Percentiles rank a stretch among this genome's conserved stretches.
These are phyloP conservation scores for Eonycteris spelaea DNA, from an alignment of 2,113 vertebrate species.

Conservation along the genomic window DNA sequence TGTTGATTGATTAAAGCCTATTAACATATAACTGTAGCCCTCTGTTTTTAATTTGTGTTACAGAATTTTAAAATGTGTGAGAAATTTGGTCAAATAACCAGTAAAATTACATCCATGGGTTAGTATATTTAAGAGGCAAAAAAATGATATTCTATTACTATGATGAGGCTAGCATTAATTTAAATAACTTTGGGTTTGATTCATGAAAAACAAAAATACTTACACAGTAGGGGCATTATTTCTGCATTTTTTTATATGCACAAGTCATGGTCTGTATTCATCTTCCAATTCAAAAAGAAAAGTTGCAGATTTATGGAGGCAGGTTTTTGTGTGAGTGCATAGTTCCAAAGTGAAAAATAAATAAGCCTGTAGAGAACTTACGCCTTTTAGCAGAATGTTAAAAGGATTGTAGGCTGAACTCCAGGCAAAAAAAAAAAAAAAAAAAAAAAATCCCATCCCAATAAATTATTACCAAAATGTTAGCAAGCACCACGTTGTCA, in stretches of 20 bases:
- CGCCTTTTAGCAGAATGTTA: slow-evolving; percentile 61
- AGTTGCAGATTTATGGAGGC: slow-evolving; percentile 77
- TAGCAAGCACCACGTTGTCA: slow-evolving; percentile 40
- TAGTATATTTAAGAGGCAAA: slow-evolving; percentile 65
- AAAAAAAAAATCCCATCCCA: slow-evolving; percentile 47
- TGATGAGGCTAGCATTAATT: slow-evolving; percentile 80
- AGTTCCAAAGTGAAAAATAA: slow-evolving; percentile 69
- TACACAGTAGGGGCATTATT: slow-evolving; percentile 69
- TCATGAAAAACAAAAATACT: slow-evolving; percentile 74
- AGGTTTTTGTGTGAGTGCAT: slow-evolving; percentile 71
- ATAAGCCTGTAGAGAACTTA: slow-evolving; percentile 49
- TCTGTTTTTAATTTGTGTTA: slow-evolving; percentile 48
- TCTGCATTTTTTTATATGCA: slow-evolving; percentile 75
- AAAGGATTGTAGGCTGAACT: slow-evolving; percentile 49
- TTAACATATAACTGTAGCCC: slow-evolving; percentile 50
- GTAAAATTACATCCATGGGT: slow-evolving; percentile 49
- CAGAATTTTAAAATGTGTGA: slow-evolving; percentile 54
- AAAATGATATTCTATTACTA: slow-evolving; percentile 72
- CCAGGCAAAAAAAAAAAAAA: slow-evolving; percentile 31
- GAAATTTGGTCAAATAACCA: slow-evolving; percentile 66
- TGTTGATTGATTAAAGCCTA: slow-evolving; percentile 4
- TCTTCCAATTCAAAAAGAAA: slow-evolving; percentile 76
- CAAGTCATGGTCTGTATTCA: slow-evolving; percentile 76
- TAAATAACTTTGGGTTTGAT: slow-evolving; percentile 77
- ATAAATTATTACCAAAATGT: slow-evolving; percentile 71